These are phyloP conservation scores for Diaperis boleti DNA, from an alignment of 2,888 invertebrate species.

Conservation along the genomic window DNA sequence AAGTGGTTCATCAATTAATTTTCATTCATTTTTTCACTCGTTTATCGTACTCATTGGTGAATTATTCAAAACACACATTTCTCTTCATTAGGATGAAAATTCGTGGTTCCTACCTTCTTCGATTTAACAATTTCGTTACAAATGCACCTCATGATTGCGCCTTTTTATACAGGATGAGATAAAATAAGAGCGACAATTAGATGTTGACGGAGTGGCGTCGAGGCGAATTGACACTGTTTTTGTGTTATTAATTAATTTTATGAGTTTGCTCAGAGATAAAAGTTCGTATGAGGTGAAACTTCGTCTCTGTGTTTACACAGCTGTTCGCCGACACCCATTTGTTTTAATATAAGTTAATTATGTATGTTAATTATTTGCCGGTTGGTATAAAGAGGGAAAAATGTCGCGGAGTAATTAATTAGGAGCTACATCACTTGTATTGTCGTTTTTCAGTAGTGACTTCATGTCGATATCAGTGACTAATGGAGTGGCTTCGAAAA, in stretches of 20 bases:
- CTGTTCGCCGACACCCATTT: conserved; percentile 12
- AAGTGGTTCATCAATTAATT: neutral
- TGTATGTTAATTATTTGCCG: conserved; percentile 23
- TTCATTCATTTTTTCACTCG: neutral
- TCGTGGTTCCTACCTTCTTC: neutral
- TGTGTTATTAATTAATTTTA: conserved; percentile 19
- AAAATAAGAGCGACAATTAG: neutral
- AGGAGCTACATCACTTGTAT: too few species aligned
- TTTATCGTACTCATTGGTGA: conserved; percentile 6
- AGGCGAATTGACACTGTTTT: conserved; percentile 1
- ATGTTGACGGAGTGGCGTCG: too few species aligned
- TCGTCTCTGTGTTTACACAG: conserved; percentile 24
- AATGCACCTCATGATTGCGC: neutral
- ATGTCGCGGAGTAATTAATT: too few species aligned
- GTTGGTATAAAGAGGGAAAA: neutral
- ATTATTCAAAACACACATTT: conserved; percentile 17
- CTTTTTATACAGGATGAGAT: neutral
- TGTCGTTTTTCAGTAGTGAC: too few species aligned
- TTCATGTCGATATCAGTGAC: too few species aligned
- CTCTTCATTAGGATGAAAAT: neutral
- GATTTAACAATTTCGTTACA: neutral
- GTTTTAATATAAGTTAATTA: conserved; percentile 19
- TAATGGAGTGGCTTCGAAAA: too few species aligned
- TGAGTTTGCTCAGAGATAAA: conserved; percentile 12
- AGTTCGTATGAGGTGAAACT: conserved; percentile 15